Conservation (phyloP, 2,797 vertebrate genomes). For the Sarcoramphus papa region DNA sequence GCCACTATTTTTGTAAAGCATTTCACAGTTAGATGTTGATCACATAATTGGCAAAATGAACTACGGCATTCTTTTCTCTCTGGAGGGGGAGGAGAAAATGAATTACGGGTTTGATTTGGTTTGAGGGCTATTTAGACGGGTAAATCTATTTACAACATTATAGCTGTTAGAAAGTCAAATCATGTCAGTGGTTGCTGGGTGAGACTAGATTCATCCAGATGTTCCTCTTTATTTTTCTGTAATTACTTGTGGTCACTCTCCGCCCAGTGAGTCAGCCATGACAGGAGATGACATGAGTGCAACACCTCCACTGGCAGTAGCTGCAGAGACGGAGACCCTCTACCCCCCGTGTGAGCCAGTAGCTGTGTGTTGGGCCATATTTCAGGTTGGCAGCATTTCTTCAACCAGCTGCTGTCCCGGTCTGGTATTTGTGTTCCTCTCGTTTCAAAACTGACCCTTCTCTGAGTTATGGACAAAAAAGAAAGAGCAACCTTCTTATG, state of each 20-base stretch:
- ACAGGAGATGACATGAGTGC: background rate
- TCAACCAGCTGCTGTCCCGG: background rate
- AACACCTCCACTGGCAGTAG: background rate
- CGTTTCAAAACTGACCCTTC: background rate
- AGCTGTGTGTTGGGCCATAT: background rate
- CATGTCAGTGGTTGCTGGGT: background rate
- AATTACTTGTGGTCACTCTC: background rate
- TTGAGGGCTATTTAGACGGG: background rate
- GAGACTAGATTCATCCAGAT: background rate
- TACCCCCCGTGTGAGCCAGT: fast-evolving
- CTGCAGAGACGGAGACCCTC: background rate
- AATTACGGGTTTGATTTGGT: background rate
- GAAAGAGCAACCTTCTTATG: background rate
- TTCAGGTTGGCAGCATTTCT: background rate
- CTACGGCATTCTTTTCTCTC: background rate
- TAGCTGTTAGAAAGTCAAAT: background rate
- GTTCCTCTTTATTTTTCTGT: background rate
- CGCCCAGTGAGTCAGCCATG: background rate
- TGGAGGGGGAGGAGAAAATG: background rate
- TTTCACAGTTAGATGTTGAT: background rate
- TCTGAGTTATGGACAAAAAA: background rate
- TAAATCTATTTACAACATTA: background rate
- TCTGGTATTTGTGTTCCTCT: background rate
- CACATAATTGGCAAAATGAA: background rate
- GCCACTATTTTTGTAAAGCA: background rate